Conservation (phyloP, 2,113 vertebrate species). For the Mormyrus lacerda region DNA sequence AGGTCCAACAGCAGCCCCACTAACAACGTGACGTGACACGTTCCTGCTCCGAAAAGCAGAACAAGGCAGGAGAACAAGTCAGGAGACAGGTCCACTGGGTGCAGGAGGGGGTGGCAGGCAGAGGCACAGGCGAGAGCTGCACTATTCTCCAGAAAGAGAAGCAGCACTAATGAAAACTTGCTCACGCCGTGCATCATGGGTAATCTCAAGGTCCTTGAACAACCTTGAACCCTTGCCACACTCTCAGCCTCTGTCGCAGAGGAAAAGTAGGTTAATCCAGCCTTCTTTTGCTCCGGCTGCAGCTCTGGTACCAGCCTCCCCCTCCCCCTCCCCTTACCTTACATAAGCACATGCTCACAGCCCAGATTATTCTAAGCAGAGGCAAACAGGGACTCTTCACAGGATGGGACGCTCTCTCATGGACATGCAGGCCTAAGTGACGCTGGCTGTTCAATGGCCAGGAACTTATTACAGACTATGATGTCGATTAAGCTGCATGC, state of each 20-base stretch:
- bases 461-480: not conserved
- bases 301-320: not conserved
- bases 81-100: not conserved
- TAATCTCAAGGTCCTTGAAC: conserved; percentile 18
- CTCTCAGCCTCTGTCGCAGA: conserved; percentile 31
- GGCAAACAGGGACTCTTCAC: conserved; percentile 30
- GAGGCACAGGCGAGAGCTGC: not conserved
- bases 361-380: conserved; percentile 38
- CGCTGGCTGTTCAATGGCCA: not conserved
- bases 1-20: not conserved
- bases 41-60: not conserved
- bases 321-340: conserved; percentile 3
- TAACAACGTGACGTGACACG: not conserved
- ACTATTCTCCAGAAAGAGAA: not conserved
- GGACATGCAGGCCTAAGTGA: not conserved
- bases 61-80: not conserved
- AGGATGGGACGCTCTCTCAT: conserved; percentile 22
- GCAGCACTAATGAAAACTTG: not conserved
- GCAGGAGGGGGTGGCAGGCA: not conserved
- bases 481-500: not conserved
- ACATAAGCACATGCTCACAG: conserved; percentile 22
- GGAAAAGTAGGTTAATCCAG: conserved; percentile 45
- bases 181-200: conserved; percentile 3
- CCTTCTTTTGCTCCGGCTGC: conserved; percentile 16
- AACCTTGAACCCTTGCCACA: conserved; percentile 16